A percentile compares a stretch with the other conserved stretches of the same genome.
phyloP scores from a whole-genome alignment of 1,140 invertebrate genomes.

The Melipona quadrifasciata region DNA sequence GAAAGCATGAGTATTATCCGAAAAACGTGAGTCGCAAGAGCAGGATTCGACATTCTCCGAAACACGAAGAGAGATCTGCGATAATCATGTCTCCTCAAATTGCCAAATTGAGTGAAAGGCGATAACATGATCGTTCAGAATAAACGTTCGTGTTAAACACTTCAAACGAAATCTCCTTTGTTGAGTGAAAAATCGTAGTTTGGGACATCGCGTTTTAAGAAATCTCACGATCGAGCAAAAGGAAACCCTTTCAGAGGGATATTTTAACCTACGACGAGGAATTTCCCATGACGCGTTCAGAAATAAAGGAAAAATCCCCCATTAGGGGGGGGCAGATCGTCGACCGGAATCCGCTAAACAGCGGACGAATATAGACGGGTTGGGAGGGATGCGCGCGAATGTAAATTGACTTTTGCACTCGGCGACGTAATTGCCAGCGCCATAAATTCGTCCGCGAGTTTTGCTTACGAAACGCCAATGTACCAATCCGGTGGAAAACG shows the following conservation, averaged over 20 bases:
- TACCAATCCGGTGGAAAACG: not conserved
- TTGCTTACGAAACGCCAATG: constrained; percentile 28
- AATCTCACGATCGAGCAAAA: too few relatives aligned
- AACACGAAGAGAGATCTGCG: too few relatives aligned
- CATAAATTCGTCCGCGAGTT: constrained; percentile 19
- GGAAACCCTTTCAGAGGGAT: not conserved
- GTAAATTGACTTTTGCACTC: not conserved
- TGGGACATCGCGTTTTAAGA: too few relatives aligned
- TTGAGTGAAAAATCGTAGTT: too few relatives aligned
- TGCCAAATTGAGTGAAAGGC: too few relatives aligned
- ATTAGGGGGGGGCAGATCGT: not conserved
- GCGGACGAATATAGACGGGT: constrained; percentile 2
- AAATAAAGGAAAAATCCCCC: not conserved
- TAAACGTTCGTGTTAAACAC: too few relatives aligned
- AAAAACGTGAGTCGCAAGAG: too few relatives aligned
- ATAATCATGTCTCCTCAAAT: too few relatives aligned
- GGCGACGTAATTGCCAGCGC: constrained; percentile 7
- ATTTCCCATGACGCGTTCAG: not conserved
- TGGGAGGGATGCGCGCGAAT: not conserved
- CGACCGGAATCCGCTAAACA: not conserved
- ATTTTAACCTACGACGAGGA: not conserved
- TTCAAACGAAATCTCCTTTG: too few relatives aligned
- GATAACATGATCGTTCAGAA: too few relatives aligned
- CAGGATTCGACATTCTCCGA: too few relatives aligned
- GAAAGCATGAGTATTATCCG: not conserved